Conservation (phyloP, 2,888 invertebrate genomes). For the Thereva nobilitata region DNA sequence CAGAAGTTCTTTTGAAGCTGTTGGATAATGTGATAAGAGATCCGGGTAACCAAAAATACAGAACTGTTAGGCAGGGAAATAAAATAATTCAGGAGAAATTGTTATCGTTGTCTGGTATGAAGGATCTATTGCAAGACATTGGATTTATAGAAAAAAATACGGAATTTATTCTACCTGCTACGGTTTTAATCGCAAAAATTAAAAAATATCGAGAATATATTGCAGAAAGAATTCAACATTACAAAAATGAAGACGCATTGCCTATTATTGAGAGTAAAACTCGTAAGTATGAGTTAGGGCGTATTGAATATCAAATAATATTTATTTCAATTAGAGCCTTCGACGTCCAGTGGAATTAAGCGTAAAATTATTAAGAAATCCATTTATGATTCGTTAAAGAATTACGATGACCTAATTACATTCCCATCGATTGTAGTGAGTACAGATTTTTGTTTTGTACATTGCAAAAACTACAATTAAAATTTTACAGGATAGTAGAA, state of each 20-base stretch:
- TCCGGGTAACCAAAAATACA: slow-evolving; percentile 54
- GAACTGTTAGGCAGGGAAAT: slow-evolving; percentile 54
- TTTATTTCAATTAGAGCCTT: no score
- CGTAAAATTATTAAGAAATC: no score
- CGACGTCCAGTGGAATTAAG: no score
- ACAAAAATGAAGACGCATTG: neutral
- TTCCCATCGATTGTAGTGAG: no score
- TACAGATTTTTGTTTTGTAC: no score
- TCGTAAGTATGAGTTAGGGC: no score
- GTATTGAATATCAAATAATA: no score
- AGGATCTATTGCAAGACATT: slow-evolving; percentile 51
- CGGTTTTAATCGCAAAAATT: slow-evolving; percentile 51
- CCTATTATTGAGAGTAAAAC: neutral
- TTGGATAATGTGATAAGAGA: slow-evolving; percentile 56
- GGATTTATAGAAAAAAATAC: slow-evolving; percentile 50
- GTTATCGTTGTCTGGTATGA: slow-evolving; percentile 49
- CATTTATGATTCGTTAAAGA: no score
- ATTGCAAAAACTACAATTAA: neutral
- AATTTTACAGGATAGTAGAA: slow-evolving; percentile 55
- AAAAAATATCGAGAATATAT: slow-evolving; percentile 53
- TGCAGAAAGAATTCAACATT: neutral
- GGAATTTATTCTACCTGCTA: slow-evolving; percentile 49
- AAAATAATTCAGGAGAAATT: slow-evolving; percentile 55
- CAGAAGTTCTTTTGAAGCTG: slow-evolving; percentile 53
- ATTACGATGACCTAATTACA: no score